A percentile compares a stretch with the other conserved stretches of the same genome.
phyloP scores from a whole-genome alignment of 2,888 invertebrate species.

The Euplagia quadripunctaria region DNA sequence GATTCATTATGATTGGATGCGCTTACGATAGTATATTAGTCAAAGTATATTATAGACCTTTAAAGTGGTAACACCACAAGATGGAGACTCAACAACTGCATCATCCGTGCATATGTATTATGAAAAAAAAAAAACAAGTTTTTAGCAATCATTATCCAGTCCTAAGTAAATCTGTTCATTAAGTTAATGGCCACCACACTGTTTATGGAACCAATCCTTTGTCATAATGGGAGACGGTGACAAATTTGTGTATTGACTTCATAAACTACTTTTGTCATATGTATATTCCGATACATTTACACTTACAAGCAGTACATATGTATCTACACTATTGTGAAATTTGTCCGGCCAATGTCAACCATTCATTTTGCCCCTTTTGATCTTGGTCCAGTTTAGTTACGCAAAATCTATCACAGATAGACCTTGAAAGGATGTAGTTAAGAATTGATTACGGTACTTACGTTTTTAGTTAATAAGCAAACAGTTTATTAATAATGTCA shows the following conservation, averaged over 20 bases:
- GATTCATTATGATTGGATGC: too few species aligned
- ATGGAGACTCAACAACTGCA: too few species aligned
- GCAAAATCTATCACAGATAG: conserved; percentile 35
- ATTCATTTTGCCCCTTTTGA: conserved; percentile 47
- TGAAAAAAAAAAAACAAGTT: neutral
- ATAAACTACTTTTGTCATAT: conserved; percentile 40
- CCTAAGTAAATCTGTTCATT: too few species aligned
- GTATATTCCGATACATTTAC: conserved; percentile 13
- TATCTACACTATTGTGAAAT: conserved; percentile 38
- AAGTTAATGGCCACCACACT: too few species aligned
- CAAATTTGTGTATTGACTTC: conserved; percentile 66
- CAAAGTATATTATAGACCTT: too few species aligned
- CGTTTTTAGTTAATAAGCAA: neutral
- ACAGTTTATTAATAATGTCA: neutral
- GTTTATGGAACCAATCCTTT: too few species aligned
- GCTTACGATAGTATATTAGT: too few species aligned
- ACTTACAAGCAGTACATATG: neutral
- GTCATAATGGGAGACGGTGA: conserved; percentile 55
- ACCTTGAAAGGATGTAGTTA: conserved; percentile 33
- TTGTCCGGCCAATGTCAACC: conserved; percentile 50
- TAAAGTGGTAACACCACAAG: too few species aligned
- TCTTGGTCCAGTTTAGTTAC: conserved; percentile 50
- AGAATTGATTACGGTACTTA: conserved; percentile 34
- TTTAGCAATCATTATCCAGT: neutral
- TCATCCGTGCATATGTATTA: neutral